Percentiles rank a stretch among this genome's conserved stretches.
These are phyloP conservation scores for human DNA, from an alignment of 2,113 vertebrate species.

Conservation along the genomic window DNA sequence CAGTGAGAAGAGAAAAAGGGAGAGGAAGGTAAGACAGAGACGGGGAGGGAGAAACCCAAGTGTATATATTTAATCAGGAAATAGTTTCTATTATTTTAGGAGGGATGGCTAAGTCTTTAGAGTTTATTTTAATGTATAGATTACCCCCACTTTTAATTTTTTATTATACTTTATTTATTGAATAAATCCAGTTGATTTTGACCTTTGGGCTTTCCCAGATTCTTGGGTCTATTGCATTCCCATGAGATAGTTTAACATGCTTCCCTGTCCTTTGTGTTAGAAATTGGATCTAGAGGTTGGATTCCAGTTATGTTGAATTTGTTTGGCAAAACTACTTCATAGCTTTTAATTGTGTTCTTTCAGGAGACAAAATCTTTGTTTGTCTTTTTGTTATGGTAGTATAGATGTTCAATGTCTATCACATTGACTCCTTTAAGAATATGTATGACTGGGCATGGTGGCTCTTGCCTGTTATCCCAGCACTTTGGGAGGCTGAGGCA, in stretches of 20 bases:
- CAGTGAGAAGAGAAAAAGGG: too few species aligned
- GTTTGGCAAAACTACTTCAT: background rate
- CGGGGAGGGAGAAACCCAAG: background rate
- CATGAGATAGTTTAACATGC: background rate
- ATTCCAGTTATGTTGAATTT: background rate
- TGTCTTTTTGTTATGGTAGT: background rate
- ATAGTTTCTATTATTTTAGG: background rate
- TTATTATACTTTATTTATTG: background rate
- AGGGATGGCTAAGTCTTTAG: background rate
- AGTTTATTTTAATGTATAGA: background rate
- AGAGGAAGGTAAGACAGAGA: too few species aligned
- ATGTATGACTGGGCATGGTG: too few species aligned
- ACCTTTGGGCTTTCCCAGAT: background rate
- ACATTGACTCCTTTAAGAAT: background rate
- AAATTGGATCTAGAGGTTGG: background rate
- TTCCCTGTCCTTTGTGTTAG: background rate
- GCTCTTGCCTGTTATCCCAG: too few species aligned
- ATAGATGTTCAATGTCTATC: background rate
- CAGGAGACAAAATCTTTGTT: background rate
- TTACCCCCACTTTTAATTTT: background rate
- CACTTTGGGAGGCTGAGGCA: too few species aligned
- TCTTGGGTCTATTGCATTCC: background rate
- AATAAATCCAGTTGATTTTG: background rate
- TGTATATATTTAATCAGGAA: background rate
- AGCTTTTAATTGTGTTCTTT: background rate